Conservation (phyloP, 2,113 vertebrate species). For the Dissostichus mawsoni region DNA sequence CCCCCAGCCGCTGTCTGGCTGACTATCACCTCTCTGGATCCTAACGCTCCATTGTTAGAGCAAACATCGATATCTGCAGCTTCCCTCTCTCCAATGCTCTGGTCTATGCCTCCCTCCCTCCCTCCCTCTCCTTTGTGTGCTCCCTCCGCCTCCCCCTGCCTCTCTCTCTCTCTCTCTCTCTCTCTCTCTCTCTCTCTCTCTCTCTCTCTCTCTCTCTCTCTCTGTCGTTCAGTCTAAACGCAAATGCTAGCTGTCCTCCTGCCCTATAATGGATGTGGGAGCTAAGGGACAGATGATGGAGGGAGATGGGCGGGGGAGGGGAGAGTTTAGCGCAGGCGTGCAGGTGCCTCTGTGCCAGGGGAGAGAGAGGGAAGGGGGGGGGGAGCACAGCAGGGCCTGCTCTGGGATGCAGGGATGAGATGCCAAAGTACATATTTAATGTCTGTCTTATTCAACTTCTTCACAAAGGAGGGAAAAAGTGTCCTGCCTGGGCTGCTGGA, state of each 20-base stretch:
- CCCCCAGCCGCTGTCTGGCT: constrained; percentile 68
- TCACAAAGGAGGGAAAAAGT: constrained; percentile 8
- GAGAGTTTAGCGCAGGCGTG: constrained; percentile 79
- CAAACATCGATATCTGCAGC: constrained; percentile 72
- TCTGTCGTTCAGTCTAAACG: constrained; percentile 43
- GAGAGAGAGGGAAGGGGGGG: background rate
- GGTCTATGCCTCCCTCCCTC: constrained; percentile 36
- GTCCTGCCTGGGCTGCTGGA: background rate
- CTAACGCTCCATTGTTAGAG: constrained; percentile 76
- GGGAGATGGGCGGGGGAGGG: constrained; percentile 47
- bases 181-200: constrained; percentile 18
- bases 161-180: constrained; percentile 30
- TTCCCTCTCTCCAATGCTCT: constrained; percentile 38
- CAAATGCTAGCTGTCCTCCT: constrained; percentile 64
- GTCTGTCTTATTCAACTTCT: constrained; percentile 23
- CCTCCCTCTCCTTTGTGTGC: constrained; percentile 55
- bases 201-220: constrained; percentile 16
- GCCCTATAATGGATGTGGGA: constrained; percentile 76
- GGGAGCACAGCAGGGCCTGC: constrained; percentile 26
- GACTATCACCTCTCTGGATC: constrained; percentile 66
- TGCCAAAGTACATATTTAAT: constrained; percentile 45
- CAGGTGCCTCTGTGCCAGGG: constrained; percentile 69
- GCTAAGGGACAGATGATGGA: constrained; percentile 79
- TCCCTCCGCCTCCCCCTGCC: constrained; percentile 42
- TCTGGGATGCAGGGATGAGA: constrained; percentile 43